Base-by-base conservation (phyloP, 1,140 invertebrate genomes). In the Diprion similis region DNA sequence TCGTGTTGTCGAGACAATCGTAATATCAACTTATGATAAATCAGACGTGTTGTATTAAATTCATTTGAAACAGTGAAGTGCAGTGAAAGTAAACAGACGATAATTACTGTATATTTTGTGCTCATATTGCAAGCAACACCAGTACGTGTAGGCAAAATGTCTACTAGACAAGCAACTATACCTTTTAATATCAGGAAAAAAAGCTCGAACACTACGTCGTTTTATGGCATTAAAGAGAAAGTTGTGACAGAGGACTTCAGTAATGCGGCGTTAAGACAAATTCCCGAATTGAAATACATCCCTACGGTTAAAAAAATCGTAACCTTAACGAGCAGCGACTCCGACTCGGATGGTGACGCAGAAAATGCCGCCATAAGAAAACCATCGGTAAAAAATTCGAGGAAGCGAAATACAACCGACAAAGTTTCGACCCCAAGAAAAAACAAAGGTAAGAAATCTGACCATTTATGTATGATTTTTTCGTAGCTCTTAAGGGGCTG, bases 251-350 rank as follows among this genome's bases (percentile, higher is more conserved):
- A 82, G 73, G 79, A 83, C 73, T 85, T 82, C 72, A 79, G 74
- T 1, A 79, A 80, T 64, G 81, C 80, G 10, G 72, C 77, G 8
- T 76, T 82, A 1, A 78, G 71, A 17, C 78, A 48, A 51, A 73
- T 78, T 45, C 75, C 78, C 15, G 75, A 70, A 7, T 64, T 69
- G 4, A 79, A 24, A 45, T 86, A 85, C 19, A 79, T 77, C 0
- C 81, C 84, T 0, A 79, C 74, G 4, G 81, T 84, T 0, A 85
- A 79, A 64, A 86, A 86, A 76, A 73, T 86, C 0, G 81, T 85
- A 70, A 84, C 80, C 8, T 79, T 86, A 10, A 84, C 77, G 66
- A 84, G 83, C 70, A 85, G 83, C 66, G 84, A 86, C 24, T 85
- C 84, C 0, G 84, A 85, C 2, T 83, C 85, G 0, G 84, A 85